Evolutionary conservation across 2,113 vertebrate genomes (phyloP).

Genomic region (Oryzias celebensis): DNA sequence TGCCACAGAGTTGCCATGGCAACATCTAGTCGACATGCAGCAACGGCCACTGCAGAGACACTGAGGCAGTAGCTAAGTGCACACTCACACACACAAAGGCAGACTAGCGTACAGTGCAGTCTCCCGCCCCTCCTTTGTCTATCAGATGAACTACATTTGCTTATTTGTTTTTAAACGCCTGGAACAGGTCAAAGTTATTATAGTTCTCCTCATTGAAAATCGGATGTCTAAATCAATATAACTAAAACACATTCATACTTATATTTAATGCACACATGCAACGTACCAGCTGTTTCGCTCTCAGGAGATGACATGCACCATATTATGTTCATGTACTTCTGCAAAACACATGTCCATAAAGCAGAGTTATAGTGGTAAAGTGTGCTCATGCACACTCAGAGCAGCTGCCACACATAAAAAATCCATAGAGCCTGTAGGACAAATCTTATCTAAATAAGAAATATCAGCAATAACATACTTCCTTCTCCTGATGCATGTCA

Average conservation of each 20-base stretch:
- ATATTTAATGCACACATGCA: conserved; percentile 42
- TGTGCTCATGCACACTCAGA: not conserved
- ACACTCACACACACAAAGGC: conserved; percentile 1
- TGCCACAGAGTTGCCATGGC: conserved; percentile 70
- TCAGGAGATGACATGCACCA: not conserved
- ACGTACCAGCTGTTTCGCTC: conserved; percentile 48
- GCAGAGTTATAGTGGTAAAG: not conserved
- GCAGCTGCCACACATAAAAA: conserved; percentile 6
- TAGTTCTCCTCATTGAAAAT: conserved; percentile 56
- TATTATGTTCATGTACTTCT: conserved; percentile 13
- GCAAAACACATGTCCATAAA: conserved; percentile 1
- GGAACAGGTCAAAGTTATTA: conserved; percentile 60
- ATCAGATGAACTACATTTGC: conserved; percentile 35
- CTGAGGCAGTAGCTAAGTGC: conserved; percentile 22
- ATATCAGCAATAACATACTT: conserved; percentile 3
- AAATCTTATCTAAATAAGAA: conserved; percentile 13
- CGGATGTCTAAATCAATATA: conserved; percentile 61
- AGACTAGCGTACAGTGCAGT: conserved; percentile 15
- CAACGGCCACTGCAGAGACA: conserved; percentile 56
- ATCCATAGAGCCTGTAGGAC: conserved; percentile 1
- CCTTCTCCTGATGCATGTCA: not conserved
- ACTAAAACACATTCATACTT: conserved; percentile 39
- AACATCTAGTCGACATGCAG: conserved; percentile 56
- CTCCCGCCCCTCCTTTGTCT: not conserved
- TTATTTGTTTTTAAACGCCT: conserved; percentile 63